phyloP scores from a whole-genome alignment of 2,113 vertebrate genomes.

The Penelope pileata region DNA sequence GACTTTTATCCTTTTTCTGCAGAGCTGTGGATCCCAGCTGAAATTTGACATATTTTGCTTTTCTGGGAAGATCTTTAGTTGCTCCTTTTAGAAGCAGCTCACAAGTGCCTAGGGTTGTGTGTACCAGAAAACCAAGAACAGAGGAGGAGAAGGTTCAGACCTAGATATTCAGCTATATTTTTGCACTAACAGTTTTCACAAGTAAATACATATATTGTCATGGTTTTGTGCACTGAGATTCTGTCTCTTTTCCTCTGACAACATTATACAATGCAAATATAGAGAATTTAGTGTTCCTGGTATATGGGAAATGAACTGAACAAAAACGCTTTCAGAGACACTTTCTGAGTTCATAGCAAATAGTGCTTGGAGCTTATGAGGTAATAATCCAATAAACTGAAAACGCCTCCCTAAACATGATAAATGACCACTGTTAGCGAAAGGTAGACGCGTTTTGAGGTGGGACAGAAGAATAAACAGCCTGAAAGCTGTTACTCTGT shows the following conservation, averaged over 20 bases:
- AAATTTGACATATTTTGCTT: neutral
- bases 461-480: neutral
- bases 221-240: neutral
- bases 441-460: neutral
- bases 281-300: neutral
- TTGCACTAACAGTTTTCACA: neutral
- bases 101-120: neutral
- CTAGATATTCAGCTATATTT: neutral
- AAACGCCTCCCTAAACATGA: neutral
- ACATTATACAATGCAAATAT: neutral
- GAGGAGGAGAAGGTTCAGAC: neutral
- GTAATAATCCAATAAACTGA: neutral
- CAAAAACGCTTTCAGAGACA: neutral
- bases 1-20: neutral
- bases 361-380: neutral
- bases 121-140: neutral
- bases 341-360: neutral
- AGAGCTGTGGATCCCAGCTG: neutral
- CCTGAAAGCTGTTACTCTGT: neutral
- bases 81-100: neutral
- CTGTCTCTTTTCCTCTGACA: neutral
- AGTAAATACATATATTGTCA: neutral
- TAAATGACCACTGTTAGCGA: neutral
- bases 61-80: neutral
- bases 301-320: neutral